Base-by-base conservation (phyloP, 2,888 invertebrate genomes). In the Chloroclystis v-ata region DNA sequence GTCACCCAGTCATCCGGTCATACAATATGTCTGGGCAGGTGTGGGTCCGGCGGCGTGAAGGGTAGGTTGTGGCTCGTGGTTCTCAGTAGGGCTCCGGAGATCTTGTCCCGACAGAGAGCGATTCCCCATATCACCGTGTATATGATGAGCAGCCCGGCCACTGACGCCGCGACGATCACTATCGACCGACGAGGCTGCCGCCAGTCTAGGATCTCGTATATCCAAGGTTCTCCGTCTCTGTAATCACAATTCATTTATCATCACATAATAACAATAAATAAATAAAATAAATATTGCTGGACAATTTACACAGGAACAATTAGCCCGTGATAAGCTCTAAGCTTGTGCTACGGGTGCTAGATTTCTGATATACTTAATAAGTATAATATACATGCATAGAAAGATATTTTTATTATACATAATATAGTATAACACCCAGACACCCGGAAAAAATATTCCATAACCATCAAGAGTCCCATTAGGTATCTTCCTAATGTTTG, bases 131-230 rank as follows among this genome's bases (percentile, higher is more conserved):
- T 43, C 4, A 63, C 14, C 1, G 62, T 20, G 65, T 82, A 83
- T 4, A 82, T 52, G 7, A 67, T 40, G 20, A 84, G 50, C 3
- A 83, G 54, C 1, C 73, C 75, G 0, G 57, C 73, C 6, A 66
- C 54, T 0, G 82, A 59, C 1, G 67, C 63, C 0, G 54, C 71
- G 4, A 79, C 67, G 12, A 83, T 86, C 24, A 90, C 75, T 20
- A 90, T 75, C 0, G 93, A 89, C 37, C 83, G 86, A n/a, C 81
- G 79, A 0, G 92, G 90, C 47, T 91, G 89, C 33, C 89, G 83
- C 95, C 95, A 96, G 77, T 95, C 91, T 54, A 96, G 78, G 49
- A 95, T 89, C 47, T 91, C 90, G 79, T 96, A 96, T 61, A 96
- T 93, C 67, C 87, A 92, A 10, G 89, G 89, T 51, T 90, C 78